phyloP scores from a whole-genome alignment of 2,113 vertebrate species.

The Tympanuchus pallidicinctus region DNA sequence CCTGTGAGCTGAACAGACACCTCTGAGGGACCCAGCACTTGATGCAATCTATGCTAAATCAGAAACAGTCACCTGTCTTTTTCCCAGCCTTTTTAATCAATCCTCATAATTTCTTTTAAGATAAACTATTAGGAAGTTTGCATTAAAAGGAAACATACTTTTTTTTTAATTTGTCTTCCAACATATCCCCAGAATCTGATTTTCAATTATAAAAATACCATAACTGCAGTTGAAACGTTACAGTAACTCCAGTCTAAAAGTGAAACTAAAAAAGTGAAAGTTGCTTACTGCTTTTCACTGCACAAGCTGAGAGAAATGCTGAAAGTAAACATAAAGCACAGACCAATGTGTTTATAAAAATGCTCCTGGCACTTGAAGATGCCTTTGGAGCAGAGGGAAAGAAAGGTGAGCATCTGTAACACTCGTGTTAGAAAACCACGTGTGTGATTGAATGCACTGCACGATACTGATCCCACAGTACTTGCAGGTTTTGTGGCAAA shows the following conservation, averaged over 20 bases:
- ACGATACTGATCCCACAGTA: neutral
- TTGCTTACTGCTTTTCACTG: conserved; percentile 40
- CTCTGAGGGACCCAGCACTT: neutral
- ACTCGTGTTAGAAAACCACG: neutral
- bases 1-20: neutral
- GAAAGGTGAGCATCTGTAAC: neutral
- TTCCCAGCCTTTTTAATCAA: neutral
- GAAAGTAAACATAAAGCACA: conserved; percentile 47
- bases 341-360: neutral
- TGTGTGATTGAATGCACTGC: neutral
- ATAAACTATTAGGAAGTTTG: neutral
- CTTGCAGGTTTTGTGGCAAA: neutral
- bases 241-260: conserved; percentile 54
- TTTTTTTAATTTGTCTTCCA: neutral
- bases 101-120: neutral
- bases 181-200: neutral
- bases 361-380: neutral
- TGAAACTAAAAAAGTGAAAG: conserved; percentile 74
- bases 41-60: neutral
- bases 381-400: neutral
- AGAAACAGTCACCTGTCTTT: neutral
- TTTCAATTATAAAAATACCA: conserved; percentile 33
- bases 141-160: neutral
- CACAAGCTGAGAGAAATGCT: conserved; percentile 25
- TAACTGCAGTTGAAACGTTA: conserved; percentile 52